A percentile compares a stretch with the other conserved stretches of the same genome.
phyloP scores from a whole-genome alignment of 2,888 invertebrate species.

The Heteromyza rotundicornis region DNA sequence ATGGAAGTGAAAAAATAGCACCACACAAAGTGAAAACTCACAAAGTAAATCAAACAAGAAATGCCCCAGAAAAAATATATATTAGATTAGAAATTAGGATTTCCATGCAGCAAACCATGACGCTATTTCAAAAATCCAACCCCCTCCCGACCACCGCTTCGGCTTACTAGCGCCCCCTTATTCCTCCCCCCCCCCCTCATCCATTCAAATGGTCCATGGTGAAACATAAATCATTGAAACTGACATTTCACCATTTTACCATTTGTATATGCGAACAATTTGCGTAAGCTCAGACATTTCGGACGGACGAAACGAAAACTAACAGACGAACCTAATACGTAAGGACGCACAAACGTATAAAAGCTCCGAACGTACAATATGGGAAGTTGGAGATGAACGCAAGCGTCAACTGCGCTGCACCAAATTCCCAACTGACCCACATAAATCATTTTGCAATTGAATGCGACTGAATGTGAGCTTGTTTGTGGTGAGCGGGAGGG shows the following conservation, averaged over 20 bases:
- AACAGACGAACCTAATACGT: not conserved
- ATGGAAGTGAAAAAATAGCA: conserved; percentile 44
- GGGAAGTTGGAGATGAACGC: not conserved
- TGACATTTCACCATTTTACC: conserved; percentile 55
- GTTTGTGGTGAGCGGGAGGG: not conserved
- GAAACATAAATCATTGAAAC: conserved; percentile 58
- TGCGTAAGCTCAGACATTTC: conserved; percentile 31
- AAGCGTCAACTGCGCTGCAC: not conserved
- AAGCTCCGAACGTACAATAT: not conserved
- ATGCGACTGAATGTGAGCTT: conserved; percentile 32
- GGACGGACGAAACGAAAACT: not conserved
- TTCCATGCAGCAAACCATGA: conserved; percentile 44
- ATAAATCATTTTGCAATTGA: conserved; percentile 60
- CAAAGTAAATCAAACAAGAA: conserved; percentile 45
- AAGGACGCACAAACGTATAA: conserved; percentile 17
- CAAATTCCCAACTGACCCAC: conserved; percentile 49
- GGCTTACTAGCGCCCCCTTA: not conserved
- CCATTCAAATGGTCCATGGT: conserved; percentile 46
- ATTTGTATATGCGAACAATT: conserved; percentile 25
- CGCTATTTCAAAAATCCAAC: conserved; percentile 35
- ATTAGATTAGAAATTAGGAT: conserved; percentile 54
- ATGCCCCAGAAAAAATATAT: conserved; percentile 33
- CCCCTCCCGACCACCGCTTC: conserved; percentile 5
- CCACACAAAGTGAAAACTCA: conserved; percentile 26
- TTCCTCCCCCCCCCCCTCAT: not conserved